A percentile compares a stretch with the other conserved stretches of the same genome.
These are phyloP conservation scores for Gallinago jamesoni DNA, from an alignment of 2,113 vertebrate species.

Conservation along the genomic window DNA sequence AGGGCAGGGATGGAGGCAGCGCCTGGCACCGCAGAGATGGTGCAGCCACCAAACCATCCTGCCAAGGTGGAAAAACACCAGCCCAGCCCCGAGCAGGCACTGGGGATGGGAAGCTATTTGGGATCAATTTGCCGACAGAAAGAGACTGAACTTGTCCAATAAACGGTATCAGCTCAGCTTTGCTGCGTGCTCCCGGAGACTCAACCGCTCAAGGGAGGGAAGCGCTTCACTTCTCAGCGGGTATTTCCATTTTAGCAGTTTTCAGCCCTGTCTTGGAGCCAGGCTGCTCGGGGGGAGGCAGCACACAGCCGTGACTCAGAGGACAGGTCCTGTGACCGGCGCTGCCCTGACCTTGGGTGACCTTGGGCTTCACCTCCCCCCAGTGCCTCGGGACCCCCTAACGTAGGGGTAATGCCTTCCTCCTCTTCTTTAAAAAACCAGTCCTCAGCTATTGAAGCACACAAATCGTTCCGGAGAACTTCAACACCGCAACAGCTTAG, in stretches of 20 bases:
- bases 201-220: background rate
- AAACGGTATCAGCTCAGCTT: background rate
- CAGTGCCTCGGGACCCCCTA: rapidly evolving
- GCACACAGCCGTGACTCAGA: background rate
- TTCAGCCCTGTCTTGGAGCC: background rate
- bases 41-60: rapidly evolving
- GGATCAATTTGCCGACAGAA: background rate
- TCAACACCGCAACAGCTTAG: background rate
- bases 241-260: conserved; percentile 21
- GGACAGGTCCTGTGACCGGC: background rate
- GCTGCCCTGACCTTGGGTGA: background rate
- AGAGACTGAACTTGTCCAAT: background rate
- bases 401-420: background rate
- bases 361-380: background rate
- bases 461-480: background rate
- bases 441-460: background rate
- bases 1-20: background rate
- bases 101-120: background rate
- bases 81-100: background rate
- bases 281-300: background rate
- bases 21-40: rapidly evolving
- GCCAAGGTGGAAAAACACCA: background rate
- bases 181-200: background rate
- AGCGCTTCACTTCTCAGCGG: background rate
- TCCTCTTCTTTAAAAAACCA: background rate